Conservation (phyloP, 35 echinoderm and acorn worm species). For the Chiridota heheva region DNA sequence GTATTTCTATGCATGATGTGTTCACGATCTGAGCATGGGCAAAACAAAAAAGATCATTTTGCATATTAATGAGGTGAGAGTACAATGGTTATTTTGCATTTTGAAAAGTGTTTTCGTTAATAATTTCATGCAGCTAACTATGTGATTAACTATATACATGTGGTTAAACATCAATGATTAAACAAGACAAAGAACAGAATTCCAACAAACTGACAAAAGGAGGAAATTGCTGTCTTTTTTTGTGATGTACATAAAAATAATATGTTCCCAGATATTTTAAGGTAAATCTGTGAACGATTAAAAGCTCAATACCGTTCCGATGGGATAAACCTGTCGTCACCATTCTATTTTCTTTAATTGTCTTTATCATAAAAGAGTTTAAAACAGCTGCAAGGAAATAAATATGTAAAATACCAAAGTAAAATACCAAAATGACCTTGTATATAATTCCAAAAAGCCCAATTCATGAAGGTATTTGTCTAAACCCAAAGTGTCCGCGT, state of each 20-base stretch:
- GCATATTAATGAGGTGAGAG: not conserved
- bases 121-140: not conserved
- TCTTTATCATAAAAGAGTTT: too few species aligned
- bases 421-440: not conserved
- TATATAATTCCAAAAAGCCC: not conserved
- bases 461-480: not conserved
- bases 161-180: not conserved
- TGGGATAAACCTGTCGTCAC: too few species aligned
- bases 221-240: too few species aligned
- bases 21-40: conserved; percentile 76
- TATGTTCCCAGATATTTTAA: too few species aligned
- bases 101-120: not conserved
- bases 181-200: too few species aligned
- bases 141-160: not conserved
- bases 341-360: too few species aligned
- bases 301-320: too few species aligned
- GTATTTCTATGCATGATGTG: conserved; percentile 88
- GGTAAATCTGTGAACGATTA: too few species aligned
- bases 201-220: too few species aligned
- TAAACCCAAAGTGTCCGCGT: not conserved
- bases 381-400: too few species aligned
- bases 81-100: not conserved
- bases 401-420: not conserved
- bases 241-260: too few species aligned
- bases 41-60: not conserved